phyloP scores from a whole-genome alignment of 2,113 vertebrate species.

The Azemiops feae region DNA sequence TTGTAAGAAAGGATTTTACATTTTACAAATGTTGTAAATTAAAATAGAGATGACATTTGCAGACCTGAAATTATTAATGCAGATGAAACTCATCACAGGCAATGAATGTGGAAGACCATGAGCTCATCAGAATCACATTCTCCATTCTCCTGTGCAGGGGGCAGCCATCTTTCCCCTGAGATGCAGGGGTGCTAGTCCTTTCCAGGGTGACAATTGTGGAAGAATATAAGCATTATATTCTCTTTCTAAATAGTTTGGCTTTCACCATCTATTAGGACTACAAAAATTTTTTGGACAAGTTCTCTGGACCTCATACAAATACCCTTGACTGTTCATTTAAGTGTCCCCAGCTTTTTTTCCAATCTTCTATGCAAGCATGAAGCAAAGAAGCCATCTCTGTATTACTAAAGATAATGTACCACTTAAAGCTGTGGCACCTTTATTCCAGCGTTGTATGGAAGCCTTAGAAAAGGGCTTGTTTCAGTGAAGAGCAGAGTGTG shows the following conservation, averaged over 20 bases:
- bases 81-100: too few relatives aligned
- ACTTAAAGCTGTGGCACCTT: neutral
- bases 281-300: neutral
- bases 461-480: neutral
- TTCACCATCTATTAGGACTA: neutral
- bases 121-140: neutral
- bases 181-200: neutral
- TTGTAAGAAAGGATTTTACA: neutral
- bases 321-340: neutral
- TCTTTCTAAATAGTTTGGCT: neutral
- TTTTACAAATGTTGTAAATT: neutral
- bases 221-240: neutral
- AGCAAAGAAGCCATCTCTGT: neutral
- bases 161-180: neutral
- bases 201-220: neutral
- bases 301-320: neutral
- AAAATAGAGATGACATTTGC: neutral
- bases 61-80: neutral
- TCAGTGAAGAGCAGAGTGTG: neutral
- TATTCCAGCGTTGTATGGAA: neutral
- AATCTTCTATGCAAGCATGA: neutral
- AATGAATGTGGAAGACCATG: neutral
- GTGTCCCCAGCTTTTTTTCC: neutral
- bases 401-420: neutral
- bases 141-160: neutral